phyloP scores from a whole-genome alignment of 2,797 vertebrate species.

The Iguana delicatissima region DNA sequence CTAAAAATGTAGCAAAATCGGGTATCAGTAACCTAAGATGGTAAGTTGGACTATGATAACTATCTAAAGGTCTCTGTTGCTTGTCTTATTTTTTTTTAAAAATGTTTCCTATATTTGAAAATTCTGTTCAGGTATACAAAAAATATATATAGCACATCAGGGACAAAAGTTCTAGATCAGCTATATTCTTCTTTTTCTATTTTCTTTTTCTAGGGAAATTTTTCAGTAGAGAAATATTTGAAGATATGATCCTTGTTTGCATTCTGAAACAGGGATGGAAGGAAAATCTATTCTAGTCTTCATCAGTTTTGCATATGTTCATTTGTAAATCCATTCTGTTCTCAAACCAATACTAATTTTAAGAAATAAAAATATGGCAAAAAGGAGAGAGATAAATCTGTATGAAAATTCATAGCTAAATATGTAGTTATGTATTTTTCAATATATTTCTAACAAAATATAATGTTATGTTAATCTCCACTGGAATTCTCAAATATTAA shows the following conservation, averaged over 20 bases:
- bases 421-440: background rate
- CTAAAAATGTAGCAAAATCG: background rate
- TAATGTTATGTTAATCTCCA: background rate
- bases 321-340: background rate
- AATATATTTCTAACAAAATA: constrained; percentile 7
- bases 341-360: background rate
- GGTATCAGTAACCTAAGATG: background rate
- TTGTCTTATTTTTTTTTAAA: background rate
- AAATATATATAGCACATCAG: background rate
- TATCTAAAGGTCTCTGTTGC: background rate
- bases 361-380: background rate
- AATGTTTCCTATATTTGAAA: background rate
- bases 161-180: background rate
- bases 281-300: background rate
- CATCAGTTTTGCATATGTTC: background rate
- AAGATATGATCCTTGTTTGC: background rate
- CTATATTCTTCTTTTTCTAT: background rate
- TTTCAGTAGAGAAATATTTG: background rate
- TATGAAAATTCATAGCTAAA: background rate
- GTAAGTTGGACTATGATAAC: background rate
- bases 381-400: background rate
- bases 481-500: background rate
- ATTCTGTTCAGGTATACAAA: background rate
- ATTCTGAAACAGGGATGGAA: background rate
- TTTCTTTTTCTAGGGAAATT: background rate